Evolutionary conservation across 92 coral and sea anemone species (phyloP), one percentile per base, ranked within the genome.

Genomic region (Actinostola sp.): DNA sequence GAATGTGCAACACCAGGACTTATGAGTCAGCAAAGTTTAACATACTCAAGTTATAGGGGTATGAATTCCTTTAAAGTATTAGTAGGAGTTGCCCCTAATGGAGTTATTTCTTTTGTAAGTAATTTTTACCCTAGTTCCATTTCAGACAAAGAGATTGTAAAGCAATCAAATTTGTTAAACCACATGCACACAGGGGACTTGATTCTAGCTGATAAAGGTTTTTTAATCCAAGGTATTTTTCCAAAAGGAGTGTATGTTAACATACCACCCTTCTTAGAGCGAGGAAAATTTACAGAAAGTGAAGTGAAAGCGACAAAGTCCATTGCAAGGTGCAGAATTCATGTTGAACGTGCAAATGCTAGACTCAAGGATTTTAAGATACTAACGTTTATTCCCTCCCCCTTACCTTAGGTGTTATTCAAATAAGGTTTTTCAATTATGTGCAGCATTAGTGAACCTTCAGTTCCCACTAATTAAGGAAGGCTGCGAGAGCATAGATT

Each of bases 41-140:
- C 82, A 20, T 87, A 77, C 35, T 83, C 86, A 12, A 83, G 52
- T 27, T 83, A 88, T 54, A 69, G 81, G 78, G 85, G 77, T 14
- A 59, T 72, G 73, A 77, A 78, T 33, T 71, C 86, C 17, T 81
- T 86, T 29, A 84, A 88, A 61, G 85, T 78, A n/a, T 70, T 88
- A 17, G 80, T 88, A 14, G 92, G 83, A 29, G 92, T 83, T 4
- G 89, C 89, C 12, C 89, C 93, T 33, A 88, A 83, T 88, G 93
- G 66, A 10, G 78, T 77, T 0, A 83, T 83, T 8, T 79, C 87
- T 11, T 88, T 52, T 75, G 75, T 88, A 0, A 88, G 89, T 53
- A 61, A 88, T 70, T 5, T 33, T 33, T 89, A 29, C 44, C 90
- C 90, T 20, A 77, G 88, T 8, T 83, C 84, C 4, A 66, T 84